Evolutionary conservation across 2,797 vertebrate genomes (phyloP).

Genomic region (Streptopelia turtur): DNA sequence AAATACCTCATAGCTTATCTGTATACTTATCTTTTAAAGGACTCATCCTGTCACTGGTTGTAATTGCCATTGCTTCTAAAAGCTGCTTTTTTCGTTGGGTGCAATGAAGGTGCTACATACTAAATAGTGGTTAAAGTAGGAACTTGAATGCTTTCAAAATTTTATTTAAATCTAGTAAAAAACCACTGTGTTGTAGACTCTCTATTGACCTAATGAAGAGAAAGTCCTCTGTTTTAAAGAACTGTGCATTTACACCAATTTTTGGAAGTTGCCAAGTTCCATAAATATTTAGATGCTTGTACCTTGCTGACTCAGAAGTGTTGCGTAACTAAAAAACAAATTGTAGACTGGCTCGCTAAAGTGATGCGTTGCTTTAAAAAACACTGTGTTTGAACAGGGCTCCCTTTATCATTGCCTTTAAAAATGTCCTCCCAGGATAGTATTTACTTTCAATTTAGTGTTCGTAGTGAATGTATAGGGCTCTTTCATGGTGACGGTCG

Average conservation of each 20-base stretch:
- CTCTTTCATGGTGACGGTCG: background rate
- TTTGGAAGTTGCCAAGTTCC: conserved; percentile 32
- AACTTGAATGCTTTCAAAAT: conserved; percentile 44
- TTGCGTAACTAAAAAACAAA: background rate
- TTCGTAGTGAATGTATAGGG: background rate
- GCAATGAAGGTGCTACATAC: conserved; percentile 20
- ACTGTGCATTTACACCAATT: conserved; percentile 12
- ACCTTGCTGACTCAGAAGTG: conserved; percentile 45
- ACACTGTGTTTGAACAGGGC: background rate
- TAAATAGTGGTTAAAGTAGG: conserved; percentile 18
- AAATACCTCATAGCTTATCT: conserved; percentile 28
- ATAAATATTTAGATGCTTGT: conserved; percentile 50
- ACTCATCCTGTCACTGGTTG: background rate
- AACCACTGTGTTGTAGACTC: conserved; percentile 1
- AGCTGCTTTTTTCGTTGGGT: background rate
- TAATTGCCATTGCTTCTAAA: conserved; percentile 44
- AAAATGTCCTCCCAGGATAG: background rate
- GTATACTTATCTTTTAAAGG: conserved; percentile 28
- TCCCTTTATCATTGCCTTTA: background rate
- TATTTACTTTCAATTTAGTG: conserved; percentile 27
- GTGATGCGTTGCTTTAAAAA: background rate
- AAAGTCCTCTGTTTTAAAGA: conserved; percentile 47
- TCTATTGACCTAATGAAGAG: conserved; percentile 32
- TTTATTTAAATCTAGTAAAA: conserved; percentile 62
- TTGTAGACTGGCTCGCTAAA: background rate